Percentiles rank a stretch among this genome's conserved stretches.
phyloP scores from a whole-genome alignment of 2,888 invertebrate species.

The Pheosia gnoma region DNA sequence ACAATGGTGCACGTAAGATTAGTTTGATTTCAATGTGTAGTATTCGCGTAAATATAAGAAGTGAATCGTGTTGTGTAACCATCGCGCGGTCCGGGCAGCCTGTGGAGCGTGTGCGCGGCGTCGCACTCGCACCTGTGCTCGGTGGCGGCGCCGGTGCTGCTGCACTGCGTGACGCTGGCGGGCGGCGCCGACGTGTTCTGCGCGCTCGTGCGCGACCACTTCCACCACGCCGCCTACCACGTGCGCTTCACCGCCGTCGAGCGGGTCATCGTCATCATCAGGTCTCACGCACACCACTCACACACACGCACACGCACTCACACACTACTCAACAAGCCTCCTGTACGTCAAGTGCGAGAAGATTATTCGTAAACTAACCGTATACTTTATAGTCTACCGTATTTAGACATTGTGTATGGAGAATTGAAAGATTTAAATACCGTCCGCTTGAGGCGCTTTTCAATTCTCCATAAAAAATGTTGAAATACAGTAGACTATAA shows the following conservation, averaged over 20 bases:
- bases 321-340: background rate
- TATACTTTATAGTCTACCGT: too few species aligned
- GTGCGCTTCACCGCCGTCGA: conserved; percentile 97
- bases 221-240: conserved; percentile 95
- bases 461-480: too few species aligned
- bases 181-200: conserved; percentile 98
- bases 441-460: too few species aligned
- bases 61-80: too few species aligned
- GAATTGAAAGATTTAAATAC: too few species aligned
- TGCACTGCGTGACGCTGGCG: conserved; percentile 97
- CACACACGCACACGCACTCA: background rate
- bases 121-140: conserved; percentile 97
- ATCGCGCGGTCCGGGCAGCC: conserved; percentile 83
- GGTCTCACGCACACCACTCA: conserved; percentile 52
- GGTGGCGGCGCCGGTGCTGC: conserved; percentile 94
- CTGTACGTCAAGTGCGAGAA: too few species aligned
- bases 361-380: too few species aligned
- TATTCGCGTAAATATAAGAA: too few species aligned
- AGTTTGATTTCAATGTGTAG: too few species aligned
- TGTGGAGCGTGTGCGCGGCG: conserved; percentile 96
- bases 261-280: conserved; percentile 95
- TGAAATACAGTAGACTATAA: too few species aligned
- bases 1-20: too few species aligned
- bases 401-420: too few species aligned
- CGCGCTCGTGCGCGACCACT: conserved; percentile 97